These are phyloP conservation scores for Eumeta japonica DNA, from an alignment of 1,140 invertebrate genomes.

Conservation along the genomic window DNA sequence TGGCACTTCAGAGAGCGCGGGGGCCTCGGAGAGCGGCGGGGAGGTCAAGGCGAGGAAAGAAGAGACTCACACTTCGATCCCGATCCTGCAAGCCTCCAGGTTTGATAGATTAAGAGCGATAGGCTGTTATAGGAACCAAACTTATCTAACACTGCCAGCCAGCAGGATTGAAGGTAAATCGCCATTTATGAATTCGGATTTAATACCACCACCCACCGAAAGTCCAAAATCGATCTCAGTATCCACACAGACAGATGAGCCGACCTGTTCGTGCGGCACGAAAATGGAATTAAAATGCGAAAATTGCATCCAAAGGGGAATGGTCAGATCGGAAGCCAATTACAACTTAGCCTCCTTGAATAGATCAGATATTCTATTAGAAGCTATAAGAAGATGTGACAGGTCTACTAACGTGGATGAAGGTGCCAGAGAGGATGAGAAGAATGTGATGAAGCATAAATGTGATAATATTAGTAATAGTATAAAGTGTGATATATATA, in stretches of 20 bases:
- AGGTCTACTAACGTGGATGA: too few species aligned
- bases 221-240: constrained; percentile 42
- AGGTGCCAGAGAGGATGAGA: constrained; percentile 28
- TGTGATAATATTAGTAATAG: constrained; percentile 51
- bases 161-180: constrained; percentile 34
- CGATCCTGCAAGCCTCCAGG: constrained; percentile 49
- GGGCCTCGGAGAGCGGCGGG: constrained; percentile 35
- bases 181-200: constrained; percentile 27
- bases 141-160: constrained; percentile 40
- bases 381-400: constrained; percentile 3
- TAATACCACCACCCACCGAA: constrained; percentile 29
- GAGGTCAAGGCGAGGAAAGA: constrained; percentile 10
- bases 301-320: constrained; percentile 22
- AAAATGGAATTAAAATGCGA: constrained; percentile 28
- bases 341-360: constrained; percentile 33
- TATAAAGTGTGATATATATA: constrained; percentile 51
- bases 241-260: constrained; percentile 46
- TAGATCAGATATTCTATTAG: constrained; percentile 2
- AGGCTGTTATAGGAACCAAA: constrained; percentile 48
- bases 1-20: constrained; percentile 20
- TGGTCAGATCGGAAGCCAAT: constrained; percentile 41
- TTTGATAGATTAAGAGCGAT: constrained; percentile 50
- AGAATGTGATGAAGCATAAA: constrained; percentile 43
- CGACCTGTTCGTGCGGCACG: constrained; percentile 38
- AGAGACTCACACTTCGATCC: constrained; percentile 50